These are phyloP conservation scores for Tipula unca DNA, from an alignment of 2,888 invertebrate species.

Conservation along the genomic window DNA sequence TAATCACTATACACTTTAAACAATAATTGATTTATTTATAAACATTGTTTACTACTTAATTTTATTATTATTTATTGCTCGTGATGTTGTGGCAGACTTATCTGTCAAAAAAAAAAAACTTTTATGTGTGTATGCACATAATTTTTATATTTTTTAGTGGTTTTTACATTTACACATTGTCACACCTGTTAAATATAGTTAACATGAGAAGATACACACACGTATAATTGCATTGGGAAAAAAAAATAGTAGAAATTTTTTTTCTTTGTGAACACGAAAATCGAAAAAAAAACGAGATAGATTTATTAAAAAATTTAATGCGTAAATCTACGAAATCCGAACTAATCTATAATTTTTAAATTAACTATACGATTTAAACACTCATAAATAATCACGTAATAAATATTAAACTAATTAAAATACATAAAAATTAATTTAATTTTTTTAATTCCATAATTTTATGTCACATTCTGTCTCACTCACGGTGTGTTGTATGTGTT, in stretches of 20 bases:
- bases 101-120: slow-evolving; percentile 25
- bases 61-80: slow-evolving; percentile 26
- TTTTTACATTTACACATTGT: slow-evolving; percentile 23
- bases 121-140: slow-evolving; percentile 17
- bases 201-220: neutral
- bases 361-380: neutral
- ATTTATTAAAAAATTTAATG: neutral
- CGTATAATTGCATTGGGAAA: neutral
- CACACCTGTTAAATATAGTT: slow-evolving; percentile 21
- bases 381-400: neutral
- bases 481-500: neutral
- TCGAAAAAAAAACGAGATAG: neutral
- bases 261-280: neutral
- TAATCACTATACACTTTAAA: slow-evolving; percentile 20
- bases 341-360: neutral
- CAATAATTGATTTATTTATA: slow-evolving; percentile 23
- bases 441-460: neutral
- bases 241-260: neutral
- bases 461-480: neutral
- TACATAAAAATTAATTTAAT: neutral
- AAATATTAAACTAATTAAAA: neutral
- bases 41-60: slow-evolving; percentile 26
- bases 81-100: slow-evolving; percentile 34
- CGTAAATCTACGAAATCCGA: neutral
- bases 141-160: slow-evolving; percentile 22